Conservation (phyloP, 2,113 vertebrate species). For the Enhydra lutris region DNA sequence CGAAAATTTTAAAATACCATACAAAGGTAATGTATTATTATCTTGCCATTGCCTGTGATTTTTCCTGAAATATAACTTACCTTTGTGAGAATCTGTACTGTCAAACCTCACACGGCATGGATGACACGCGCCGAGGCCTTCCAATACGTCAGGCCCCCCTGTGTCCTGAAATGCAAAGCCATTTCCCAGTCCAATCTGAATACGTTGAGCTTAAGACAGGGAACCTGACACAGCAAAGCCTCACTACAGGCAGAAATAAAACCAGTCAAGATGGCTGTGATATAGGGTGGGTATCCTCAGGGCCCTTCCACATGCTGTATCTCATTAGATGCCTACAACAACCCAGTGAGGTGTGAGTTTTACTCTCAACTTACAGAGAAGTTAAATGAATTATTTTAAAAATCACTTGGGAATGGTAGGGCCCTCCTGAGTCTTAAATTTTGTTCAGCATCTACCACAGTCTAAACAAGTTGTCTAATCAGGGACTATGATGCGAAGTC, state of each 20-base stretch:
- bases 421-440: background rate
- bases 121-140: background rate
- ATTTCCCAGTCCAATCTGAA: background rate
- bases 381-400: background rate
- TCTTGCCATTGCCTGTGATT: background rate
- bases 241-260: background rate
- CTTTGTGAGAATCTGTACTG: background rate
- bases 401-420: background rate
- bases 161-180: background rate
- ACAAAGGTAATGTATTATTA: background rate
- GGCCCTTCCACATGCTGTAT: accelerated
- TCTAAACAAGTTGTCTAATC: background rate
- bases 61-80: background rate
- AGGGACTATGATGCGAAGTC: background rate
- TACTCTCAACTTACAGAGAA: background rate
- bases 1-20: background rate
- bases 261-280: too few species aligned
- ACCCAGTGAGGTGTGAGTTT: accelerated
- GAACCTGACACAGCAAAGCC: background rate
- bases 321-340: background rate
- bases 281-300: accelerated
- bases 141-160: accelerated
- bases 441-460: background rate
- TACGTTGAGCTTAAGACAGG: background rate
- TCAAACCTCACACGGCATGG: background rate